Conservation (phyloP, 2,888 invertebrate species). For the Heliconius aoede region DNA sequence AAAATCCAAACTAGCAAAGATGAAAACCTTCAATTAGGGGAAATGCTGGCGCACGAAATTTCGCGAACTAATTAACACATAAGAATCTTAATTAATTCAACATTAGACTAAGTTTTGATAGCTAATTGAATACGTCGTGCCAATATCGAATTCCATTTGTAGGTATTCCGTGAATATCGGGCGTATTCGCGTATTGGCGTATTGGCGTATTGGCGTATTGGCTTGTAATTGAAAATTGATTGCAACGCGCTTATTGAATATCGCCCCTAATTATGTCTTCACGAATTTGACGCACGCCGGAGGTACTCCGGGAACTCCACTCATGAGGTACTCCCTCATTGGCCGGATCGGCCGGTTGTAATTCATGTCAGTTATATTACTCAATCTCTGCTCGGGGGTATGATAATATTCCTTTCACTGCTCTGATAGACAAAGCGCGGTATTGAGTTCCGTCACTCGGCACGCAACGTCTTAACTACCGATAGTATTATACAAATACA, state of each 20-base stretch:
- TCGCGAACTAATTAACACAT: conserved; percentile 49
- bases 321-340: too few species aligned
- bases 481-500: too few species aligned
- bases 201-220: too few species aligned
- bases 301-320: neutral
- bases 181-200: too few species aligned
- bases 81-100: conserved; percentile 53
- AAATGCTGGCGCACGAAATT: conserved; percentile 32
- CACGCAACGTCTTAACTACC: too few species aligned
- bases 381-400: too few species aligned
- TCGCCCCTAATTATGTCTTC: conserved; percentile 44
- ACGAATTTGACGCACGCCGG: conserved; percentile 18
- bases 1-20: conserved; percentile 1
- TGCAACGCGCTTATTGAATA: conserved; percentile 43
- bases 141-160: conserved; percentile 47
- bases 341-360: too few species aligned
- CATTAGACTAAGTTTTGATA: conserved; percentile 59
- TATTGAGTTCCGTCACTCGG: too few species aligned
- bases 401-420: too few species aligned
- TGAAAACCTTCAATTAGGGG: conserved; percentile 32
- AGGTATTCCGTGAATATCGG: conserved; percentile 42
- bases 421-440: too few species aligned
- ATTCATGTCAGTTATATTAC: too few species aligned
- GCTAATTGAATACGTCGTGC: conserved; percentile 56
- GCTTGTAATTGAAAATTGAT: conserved; percentile 51